Percentiles rank a stretch among this genome's conserved stretches.
phyloP scores from a whole-genome alignment of 2,888 invertebrate genomes.

The Drosophila nr. medialis region DNA sequence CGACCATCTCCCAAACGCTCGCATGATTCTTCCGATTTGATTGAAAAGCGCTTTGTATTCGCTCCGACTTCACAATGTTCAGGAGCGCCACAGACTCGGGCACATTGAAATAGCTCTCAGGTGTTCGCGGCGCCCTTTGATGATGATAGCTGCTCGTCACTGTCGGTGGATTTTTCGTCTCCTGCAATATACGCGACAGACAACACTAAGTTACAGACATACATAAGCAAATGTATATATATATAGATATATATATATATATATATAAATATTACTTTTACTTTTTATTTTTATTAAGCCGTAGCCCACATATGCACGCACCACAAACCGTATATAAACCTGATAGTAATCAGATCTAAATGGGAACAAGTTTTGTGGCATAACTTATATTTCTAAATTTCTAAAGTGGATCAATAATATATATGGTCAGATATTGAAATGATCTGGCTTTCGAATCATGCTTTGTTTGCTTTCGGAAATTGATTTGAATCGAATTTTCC shows the following conservation, averaged over 20 bases:
- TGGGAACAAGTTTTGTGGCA: neutral
- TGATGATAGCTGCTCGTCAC: conserved; percentile 81
- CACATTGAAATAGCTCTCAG: conserved; percentile 84
- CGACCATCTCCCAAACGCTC: conserved; percentile 85
- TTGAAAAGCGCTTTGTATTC: conserved; percentile 84
- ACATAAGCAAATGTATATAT: neutral
- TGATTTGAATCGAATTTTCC: neutral
- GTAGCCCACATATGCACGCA: neutral
- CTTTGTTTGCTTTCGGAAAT: neutral
- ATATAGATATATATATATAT: neutral
- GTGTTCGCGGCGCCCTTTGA: conserved; percentile 84
- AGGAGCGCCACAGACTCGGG: conserved; percentile 84
- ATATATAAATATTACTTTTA: too few relatives aligned
- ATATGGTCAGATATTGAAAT: neutral
- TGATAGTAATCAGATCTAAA: neutral
- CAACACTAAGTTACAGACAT: neutral
- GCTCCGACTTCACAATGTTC: conserved; percentile 84
- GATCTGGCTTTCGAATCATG: neutral
- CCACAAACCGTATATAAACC: neutral
- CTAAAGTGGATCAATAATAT: neutral
- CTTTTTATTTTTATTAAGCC: neutral
- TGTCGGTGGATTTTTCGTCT: conserved; percentile 76
- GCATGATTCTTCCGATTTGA: conserved; percentile 85
- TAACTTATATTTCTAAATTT: neutral
- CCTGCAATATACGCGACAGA: conserved; percentile 51